Percentiles rank a stretch among this genome's conserved stretches.
Evolutionary conservation across 2,888 invertebrate genomes (phyloP).

Genomic region (Latrodectus hesperus): DNA sequence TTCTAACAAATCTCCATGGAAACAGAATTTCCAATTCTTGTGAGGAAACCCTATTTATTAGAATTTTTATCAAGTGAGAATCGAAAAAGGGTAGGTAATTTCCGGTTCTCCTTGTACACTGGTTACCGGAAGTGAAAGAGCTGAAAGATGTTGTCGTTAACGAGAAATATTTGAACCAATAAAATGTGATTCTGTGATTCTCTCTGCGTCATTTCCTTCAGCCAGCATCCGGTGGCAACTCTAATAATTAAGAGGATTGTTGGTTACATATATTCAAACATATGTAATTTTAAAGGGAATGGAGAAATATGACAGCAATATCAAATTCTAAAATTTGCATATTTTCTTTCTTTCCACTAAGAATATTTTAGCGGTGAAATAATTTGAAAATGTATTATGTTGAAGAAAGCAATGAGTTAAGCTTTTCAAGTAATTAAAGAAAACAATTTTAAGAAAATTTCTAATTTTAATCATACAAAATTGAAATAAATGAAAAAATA

Average conservation of each 20-base stretch:
- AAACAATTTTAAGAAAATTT: too few relatives aligned
- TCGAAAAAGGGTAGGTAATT: conserved; percentile 45
- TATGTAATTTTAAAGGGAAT: neutral
- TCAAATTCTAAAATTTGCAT: neutral
- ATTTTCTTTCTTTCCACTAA: neutral
- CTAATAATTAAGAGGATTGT: conserved; percentile 19
- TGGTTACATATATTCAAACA: neutral
- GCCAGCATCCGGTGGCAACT: conserved; percentile 8
- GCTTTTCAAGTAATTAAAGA: too few relatives aligned
- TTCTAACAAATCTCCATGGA: conserved; percentile 18
- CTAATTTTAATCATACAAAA: too few relatives aligned
- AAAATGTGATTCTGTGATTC: neutral
- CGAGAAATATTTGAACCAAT: conserved; percentile 37
- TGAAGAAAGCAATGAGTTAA: too few relatives aligned
- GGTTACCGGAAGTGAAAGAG: conserved; percentile 46
- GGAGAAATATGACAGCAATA: neutral
- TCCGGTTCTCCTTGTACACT: conserved; percentile 39
- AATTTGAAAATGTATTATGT: too few relatives aligned
- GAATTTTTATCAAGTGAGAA: conserved; percentile 46
- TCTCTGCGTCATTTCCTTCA: conserved; percentile 45
- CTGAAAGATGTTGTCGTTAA: conserved; percentile 40
- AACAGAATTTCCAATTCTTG: conserved; percentile 11
- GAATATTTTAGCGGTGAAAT: too few relatives aligned
- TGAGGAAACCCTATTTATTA: conserved; percentile 27
- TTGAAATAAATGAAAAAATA: too few relatives aligned